phyloP scores from a whole-genome alignment of 2,888 invertebrate genomes.

The Microplitis manilae region DNA sequence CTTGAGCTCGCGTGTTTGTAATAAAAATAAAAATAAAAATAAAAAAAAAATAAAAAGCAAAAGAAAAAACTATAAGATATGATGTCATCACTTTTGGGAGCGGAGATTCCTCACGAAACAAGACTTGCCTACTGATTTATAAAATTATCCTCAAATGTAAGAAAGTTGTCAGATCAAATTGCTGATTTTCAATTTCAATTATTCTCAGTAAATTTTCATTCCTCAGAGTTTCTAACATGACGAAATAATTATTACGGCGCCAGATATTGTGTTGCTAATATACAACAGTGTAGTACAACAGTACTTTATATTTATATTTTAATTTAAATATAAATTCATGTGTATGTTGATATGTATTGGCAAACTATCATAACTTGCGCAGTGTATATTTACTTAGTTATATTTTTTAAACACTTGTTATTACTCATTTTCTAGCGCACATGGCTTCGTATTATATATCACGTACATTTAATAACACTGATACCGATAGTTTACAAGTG shows the following conservation, averaged over 20 bases:
- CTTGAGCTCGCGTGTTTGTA: conserved; percentile 14
- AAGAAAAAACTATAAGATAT: conserved; percentile 37
- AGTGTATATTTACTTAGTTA: conserved; percentile 12
- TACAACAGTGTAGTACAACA: neutral
- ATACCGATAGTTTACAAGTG: neutral
- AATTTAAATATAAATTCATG: conserved; percentile 26
- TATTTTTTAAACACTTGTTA: conserved; percentile 25
- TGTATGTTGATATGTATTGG: conserved; percentile 25
- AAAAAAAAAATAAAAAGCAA: neutral
- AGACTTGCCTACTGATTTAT: conserved; percentile 14
- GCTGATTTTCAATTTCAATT: neutral
- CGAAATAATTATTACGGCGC: conserved; percentile 34
- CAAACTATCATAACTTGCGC: conserved; percentile 18
- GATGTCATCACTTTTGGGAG: conserved; percentile 48
- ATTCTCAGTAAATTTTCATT: neutral
- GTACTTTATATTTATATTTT: neutral
- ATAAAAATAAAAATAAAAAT: neutral
- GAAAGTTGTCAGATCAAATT: neutral
- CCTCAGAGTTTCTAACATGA: neutral
- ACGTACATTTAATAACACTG: neutral
- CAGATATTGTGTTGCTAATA: conserved; percentile 22
- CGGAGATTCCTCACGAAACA: conserved; percentile 28
- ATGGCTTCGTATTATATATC: conserved; percentile 47
- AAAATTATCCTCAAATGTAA: neutral
- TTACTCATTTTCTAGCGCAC: conserved; percentile 41